phyloP scores from a whole-genome alignment of 2,888 invertebrate species.

The Zygaena filipendulae region DNA sequence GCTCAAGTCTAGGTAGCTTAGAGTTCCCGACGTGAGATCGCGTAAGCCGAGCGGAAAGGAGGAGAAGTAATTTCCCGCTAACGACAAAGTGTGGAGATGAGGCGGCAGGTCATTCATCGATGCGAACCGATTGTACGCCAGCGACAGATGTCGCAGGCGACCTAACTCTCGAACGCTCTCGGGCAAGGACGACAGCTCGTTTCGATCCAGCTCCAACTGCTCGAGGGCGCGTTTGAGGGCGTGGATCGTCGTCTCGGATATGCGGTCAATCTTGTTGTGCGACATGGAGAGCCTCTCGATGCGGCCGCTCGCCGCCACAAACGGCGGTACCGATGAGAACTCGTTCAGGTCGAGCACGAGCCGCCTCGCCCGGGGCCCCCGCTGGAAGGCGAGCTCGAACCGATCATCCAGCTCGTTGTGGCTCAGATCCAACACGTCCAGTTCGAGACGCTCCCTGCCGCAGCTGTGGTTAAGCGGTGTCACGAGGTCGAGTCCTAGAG shows the following conservation, averaged over 20 bases:
- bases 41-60: conserved; percentile 72
- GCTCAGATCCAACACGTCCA: conserved; percentile 83
- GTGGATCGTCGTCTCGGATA: conserved; percentile 74
- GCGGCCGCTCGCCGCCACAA: conserved; percentile 72
- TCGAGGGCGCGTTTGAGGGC: conserved; percentile 76
- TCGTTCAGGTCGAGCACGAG: conserved; percentile 82
- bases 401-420: conserved; percentile 78
- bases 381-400: conserved; percentile 71
- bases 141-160: conserved; percentile 76
- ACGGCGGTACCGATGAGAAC: conserved; percentile 70
- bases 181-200: conserved; percentile 73
- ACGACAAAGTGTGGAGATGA: conserved; percentile 74
- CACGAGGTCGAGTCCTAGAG: conserved; percentile 23
- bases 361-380: conserved; percentile 74
- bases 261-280: conserved; percentile 72
- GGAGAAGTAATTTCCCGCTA: conserved; percentile 78
- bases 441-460: conserved; percentile 51
- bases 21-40: conserved; percentile 71
- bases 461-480: conserved; percentile 25
- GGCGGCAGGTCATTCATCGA: conserved; percentile 62
- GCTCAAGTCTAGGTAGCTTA: conserved; percentile 78
- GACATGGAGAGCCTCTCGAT: conserved; percentile 79
- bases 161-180: conserved; percentile 68
- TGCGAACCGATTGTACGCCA: conserved; percentile 79
- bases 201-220: conserved; percentile 81